phyloP scores from a whole-genome alignment of 2,888 invertebrate genomes.

The Allacma fusca region DNA sequence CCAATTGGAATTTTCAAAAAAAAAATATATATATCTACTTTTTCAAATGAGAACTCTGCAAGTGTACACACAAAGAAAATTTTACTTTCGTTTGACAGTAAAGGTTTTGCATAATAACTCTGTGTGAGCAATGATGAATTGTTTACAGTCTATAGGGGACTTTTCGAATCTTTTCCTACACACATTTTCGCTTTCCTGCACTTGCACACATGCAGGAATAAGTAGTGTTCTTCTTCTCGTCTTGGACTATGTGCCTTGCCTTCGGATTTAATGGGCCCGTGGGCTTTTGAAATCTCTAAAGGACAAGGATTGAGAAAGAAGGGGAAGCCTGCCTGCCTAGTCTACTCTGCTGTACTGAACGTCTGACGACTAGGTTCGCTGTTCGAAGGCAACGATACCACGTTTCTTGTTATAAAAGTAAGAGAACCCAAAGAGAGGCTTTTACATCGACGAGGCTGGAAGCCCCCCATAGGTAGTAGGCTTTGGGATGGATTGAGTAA shows the following conservation, averaged over 20 bases:
- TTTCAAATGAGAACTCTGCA: no score
- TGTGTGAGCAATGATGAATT: background rate
- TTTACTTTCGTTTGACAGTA: no score
- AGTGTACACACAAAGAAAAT: no score
- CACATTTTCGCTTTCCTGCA: background rate
- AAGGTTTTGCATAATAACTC: no score
- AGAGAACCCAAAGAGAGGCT: constrained; percentile 12
- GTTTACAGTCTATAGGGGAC: background rate
- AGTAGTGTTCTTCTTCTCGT: constrained; percentile 3
- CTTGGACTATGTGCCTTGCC: constrained; percentile 17
- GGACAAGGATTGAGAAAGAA: constrained; percentile 44
- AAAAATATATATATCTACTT: no score
- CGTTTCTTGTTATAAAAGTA: background rate
- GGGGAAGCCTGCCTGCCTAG: constrained; percentile 14
- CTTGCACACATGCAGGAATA: background rate
- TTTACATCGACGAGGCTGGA: background rate
- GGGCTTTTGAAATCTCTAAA: constrained; percentile 43
- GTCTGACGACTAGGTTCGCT: constrained; percentile 5
- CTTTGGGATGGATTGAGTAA: constrained; percentile 24
- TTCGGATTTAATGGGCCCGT: constrained; percentile 43
- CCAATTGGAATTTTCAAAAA: no score
- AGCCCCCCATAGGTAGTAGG: constrained; percentile 15
- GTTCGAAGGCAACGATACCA: background rate
- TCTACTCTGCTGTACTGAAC: background rate
- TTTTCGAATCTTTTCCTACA: background rate